Percentiles rank a stretch among this genome's conserved stretches.
Conservation (phyloP, 2,797 vertebrate species). For the Nyctibius grandis region DNA sequence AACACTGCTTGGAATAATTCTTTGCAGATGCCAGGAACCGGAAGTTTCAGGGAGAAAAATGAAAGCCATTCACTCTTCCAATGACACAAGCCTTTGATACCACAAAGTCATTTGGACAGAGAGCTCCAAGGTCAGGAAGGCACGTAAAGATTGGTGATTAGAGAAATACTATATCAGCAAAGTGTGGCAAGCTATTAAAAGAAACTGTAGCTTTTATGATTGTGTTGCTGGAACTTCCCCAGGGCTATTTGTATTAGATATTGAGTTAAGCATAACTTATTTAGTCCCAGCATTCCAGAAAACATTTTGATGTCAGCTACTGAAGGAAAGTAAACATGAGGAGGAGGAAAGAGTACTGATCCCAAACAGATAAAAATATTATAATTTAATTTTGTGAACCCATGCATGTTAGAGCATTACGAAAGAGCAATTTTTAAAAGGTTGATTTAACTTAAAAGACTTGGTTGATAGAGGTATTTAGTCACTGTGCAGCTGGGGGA, state of each 20-base stretch:
- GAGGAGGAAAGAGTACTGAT: conserved; percentile 79
- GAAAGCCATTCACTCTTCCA: conserved; percentile 84
- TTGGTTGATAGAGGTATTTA: conserved; percentile 47
- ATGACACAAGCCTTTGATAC: conserved; percentile 83
- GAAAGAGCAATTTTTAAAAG: conserved; percentile 73
- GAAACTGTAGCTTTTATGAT: conserved; percentile 82
- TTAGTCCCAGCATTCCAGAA: conserved; percentile 83
- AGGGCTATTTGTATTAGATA: conserved; percentile 86
- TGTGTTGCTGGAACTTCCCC: conserved; percentile 77
- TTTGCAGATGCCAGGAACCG: conserved; percentile 85
- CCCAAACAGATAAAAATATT: conserved; percentile 79
- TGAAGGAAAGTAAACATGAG: conserved; percentile 81
- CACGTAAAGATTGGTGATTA: conserved; percentile 85
- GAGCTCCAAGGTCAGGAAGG: conserved; percentile 81
- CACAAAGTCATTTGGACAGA: conserved; percentile 75
- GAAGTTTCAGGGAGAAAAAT: conserved; percentile 83
- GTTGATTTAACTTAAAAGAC: conserved; percentile 67
- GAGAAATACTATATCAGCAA: conserved; percentile 86
- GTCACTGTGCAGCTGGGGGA: conserved; percentile 1
- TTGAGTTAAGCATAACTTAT: conserved; percentile 89
- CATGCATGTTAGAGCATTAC: conserved; percentile 71
- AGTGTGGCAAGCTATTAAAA: conserved; percentile 82
- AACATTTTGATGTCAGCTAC: conserved; percentile 85
- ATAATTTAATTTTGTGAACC: conserved; percentile 84
- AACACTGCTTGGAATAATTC: conserved; percentile 81